These are phyloP conservation scores for Drosophila burlai DNA, from an alignment of 1,140 invertebrate species.

Conservation along the genomic window DNA sequence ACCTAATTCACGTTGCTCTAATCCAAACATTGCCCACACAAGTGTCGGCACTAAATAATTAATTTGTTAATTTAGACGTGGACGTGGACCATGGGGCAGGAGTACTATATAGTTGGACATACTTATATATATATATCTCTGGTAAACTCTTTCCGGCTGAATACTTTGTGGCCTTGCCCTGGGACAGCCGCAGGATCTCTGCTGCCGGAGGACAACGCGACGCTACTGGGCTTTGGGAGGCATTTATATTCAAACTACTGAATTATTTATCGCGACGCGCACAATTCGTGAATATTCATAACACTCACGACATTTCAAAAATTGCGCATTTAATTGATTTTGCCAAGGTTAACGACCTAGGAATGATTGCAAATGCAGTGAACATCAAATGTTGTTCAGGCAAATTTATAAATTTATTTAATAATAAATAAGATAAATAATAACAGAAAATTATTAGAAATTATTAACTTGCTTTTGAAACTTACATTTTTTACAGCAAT, in stretches of 20 bases:
- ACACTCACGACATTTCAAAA: slow-evolving; percentile 65
- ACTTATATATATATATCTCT: background rate
- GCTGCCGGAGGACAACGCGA: slow-evolving; percentile 12
- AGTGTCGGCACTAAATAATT: slow-evolving; percentile 78
- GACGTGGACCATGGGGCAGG: slow-evolving; percentile 7
- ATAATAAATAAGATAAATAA: background rate
- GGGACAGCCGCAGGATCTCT: slow-evolving; percentile 1
- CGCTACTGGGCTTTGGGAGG: slow-evolving; percentile 27
- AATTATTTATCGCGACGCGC: slow-evolving; percentile 65
- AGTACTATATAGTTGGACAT: background rate
- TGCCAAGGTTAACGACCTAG: slow-evolving; percentile 23
- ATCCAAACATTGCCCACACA: slow-evolving; percentile 73
- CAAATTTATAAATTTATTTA: background rate
- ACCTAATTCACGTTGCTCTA: slow-evolving; percentile 76
- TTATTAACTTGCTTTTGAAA: background rate
- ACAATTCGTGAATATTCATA: slow-evolving; percentile 76
- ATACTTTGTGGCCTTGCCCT: slow-evolving; percentile 24
- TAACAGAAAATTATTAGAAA: background rate
- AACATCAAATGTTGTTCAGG: background rate
- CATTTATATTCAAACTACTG: slow-evolving; percentile 74
- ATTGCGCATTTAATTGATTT: slow-evolving; percentile 76
- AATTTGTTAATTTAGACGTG: slow-evolving; percentile 81
- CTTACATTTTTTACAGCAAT: background rate
- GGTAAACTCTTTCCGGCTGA: slow-evolving; percentile 36
- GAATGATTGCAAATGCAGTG: background rate